Percentiles rank a stretch among this genome's conserved stretches.
These are phyloP conservation scores for Oreohelix idahoensis DNA, from an alignment of 1,140 invertebrate genomes.

Conservation along the genomic window DNA sequence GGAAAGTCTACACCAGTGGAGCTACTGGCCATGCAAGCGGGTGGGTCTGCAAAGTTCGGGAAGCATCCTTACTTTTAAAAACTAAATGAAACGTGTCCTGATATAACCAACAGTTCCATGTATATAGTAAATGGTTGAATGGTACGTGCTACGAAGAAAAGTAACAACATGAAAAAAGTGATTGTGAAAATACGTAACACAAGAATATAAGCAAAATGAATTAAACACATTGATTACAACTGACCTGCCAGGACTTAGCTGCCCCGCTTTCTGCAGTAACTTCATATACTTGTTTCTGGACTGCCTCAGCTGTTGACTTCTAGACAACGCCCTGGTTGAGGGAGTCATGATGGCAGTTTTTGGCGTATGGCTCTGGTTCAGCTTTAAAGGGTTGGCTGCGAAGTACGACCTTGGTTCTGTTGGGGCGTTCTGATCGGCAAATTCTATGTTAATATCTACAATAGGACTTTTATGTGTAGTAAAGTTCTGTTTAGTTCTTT, in stretches of 20 bases:
- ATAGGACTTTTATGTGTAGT: background rate
- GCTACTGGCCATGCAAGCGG: no score
- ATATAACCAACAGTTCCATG: no score
- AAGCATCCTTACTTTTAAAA: no score
- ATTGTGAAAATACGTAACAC: no score
- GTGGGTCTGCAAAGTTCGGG: no score
- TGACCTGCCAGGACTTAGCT: conserved; percentile 36
- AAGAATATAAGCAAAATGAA: no score
- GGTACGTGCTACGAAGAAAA: no score
- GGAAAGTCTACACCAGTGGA: no score
- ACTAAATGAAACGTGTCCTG: no score
- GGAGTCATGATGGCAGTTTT: conserved; percentile 35
- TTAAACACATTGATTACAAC: background rate
- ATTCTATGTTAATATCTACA: conserved; percentile 38
- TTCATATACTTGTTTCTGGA: conserved; percentile 42
- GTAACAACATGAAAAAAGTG: no score
- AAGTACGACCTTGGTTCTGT: conserved; percentile 20
- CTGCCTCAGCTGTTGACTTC: conserved; percentile 39
- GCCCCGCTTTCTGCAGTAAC: conserved; percentile 31
- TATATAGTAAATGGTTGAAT: no score
- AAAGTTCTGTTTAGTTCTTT: background rate
- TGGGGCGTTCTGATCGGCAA: conserved; percentile 6
- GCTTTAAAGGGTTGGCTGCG: conserved; percentile 25
- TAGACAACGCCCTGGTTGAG: conserved; percentile 13
- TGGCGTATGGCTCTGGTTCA: conserved; percentile 19